Evolutionary conservation across 2,888 invertebrate genomes (phyloP).

Genomic region (Drosophila mayaguana): DNA sequence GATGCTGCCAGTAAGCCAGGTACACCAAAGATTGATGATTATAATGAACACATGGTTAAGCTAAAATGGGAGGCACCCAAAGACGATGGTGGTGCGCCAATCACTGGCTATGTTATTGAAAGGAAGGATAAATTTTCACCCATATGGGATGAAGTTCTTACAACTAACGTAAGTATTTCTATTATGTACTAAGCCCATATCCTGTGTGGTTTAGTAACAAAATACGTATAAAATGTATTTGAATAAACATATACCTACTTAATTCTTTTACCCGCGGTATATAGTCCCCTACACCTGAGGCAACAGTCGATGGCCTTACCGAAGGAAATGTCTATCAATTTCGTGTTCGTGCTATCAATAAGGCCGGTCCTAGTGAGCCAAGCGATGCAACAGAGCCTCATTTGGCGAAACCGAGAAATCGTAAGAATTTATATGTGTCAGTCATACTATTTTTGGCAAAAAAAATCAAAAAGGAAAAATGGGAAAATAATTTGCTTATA

Average conservation of each 20-base stretch:
- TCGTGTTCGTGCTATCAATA: conserved; percentile 97
- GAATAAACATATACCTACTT: neutral
- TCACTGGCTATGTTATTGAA: conserved; percentile 98
- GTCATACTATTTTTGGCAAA: neutral
- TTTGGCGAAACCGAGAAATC: conserved; percentile 93
- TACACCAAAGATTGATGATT: conserved; percentile 93
- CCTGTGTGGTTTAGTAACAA: neutral
- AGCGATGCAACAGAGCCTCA: conserved; percentile 95
- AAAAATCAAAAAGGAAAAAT: neutral
- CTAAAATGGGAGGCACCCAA: conserved; percentile 97
- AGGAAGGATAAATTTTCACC: conserved; percentile 94
- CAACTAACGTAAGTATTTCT: conserved; percentile 87
- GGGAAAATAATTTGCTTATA: too few relatives aligned
- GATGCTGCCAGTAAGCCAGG: conserved; percentile 95
- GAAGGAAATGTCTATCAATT: conserved; percentile 98
- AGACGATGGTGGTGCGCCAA: conserved; percentile 98
- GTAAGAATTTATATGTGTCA: conserved; percentile 86
- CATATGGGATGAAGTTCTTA: conserved; percentile 93
- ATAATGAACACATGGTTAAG: conserved; percentile 95
- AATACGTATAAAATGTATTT: neutral
- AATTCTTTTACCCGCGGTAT: neutral
- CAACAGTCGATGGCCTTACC: conserved; percentile 93
- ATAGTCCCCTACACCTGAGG: conserved; percentile 91
- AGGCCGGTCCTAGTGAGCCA: conserved; percentile 96
- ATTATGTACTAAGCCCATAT: neutral